Conservation (phyloP, 1,140 invertebrate species). For the Cryptotermes secundus region DNA sequence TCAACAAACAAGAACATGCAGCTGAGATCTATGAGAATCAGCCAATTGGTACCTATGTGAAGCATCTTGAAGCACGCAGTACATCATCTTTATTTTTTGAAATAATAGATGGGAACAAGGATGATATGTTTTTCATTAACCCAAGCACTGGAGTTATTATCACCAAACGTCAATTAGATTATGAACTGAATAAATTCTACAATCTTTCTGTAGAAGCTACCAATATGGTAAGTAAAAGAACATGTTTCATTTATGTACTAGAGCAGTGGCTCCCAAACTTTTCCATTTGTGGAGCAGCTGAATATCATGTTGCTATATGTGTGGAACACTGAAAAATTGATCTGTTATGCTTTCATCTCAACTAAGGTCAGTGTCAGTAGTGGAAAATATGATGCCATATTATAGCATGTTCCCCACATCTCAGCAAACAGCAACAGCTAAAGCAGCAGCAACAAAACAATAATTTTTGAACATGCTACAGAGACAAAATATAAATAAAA, state of each 20-base stretch:
- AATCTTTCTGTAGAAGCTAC: slow-evolving; percentile 81
- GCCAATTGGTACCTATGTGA: slow-evolving; percentile 72
- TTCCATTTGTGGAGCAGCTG: too few relatives aligned
- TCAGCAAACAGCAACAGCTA: too few relatives aligned
- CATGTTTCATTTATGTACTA: slow-evolving; percentile 1
- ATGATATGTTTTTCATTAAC: slow-evolving; percentile 76
- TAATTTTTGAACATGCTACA: too few relatives aligned
- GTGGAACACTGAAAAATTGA: too few relatives aligned
- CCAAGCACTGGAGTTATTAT: slow-evolving; percentile 81
- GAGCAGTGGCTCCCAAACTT: neutral
- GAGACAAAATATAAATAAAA: too few relatives aligned
- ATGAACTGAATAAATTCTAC: slow-evolving; percentile 73
- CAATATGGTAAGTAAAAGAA: slow-evolving; percentile 69
- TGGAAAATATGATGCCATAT: too few relatives aligned
- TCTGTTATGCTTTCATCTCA: too few relatives aligned
- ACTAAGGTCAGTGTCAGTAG: too few relatives aligned
- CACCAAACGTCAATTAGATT: slow-evolving; percentile 73
- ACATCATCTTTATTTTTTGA: slow-evolving; percentile 80
- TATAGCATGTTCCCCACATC: too few relatives aligned
- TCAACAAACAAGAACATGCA: slow-evolving; percentile 62
- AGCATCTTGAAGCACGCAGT: slow-evolving; percentile 73
- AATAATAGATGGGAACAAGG: slow-evolving; percentile 73
- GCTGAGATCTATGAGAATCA: slow-evolving; percentile 85
- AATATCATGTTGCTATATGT: too few relatives aligned
- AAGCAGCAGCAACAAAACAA: too few relatives aligned